Conservation (phyloP, 2,888 invertebrate genomes). For the Reticulitermes lucifugus region DNA sequence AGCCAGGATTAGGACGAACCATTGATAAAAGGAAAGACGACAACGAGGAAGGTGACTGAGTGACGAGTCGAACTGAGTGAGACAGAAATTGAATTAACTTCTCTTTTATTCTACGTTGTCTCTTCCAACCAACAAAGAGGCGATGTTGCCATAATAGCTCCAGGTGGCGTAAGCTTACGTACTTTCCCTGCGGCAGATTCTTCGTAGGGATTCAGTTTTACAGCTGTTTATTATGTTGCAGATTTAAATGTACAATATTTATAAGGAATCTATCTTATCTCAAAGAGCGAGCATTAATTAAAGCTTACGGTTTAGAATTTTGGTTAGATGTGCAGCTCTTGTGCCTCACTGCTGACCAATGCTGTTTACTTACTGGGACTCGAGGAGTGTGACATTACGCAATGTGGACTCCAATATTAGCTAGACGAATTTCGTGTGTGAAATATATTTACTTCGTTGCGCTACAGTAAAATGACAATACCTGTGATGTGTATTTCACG, state of each 20-base stretch:
- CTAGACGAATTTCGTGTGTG: background rate
- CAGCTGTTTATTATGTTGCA: background rate
- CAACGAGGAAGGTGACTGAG: constrained; percentile 19
- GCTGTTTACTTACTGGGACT: background rate
- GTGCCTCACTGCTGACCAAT: background rate
- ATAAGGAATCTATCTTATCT: background rate
- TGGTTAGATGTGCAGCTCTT: background rate
- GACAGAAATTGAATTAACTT: constrained; percentile 36
- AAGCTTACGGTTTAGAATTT: background rate
- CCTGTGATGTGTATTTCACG: background rate
- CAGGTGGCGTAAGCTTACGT: background rate
- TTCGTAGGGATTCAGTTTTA: background rate
- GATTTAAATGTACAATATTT: background rate
- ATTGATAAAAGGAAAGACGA: constrained; percentile 17
- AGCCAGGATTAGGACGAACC: constrained; percentile 29
- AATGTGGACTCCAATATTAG: background rate
- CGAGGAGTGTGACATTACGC: background rate
- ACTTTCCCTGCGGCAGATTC: background rate
- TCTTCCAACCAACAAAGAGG: constrained; percentile 15
- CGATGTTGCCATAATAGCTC: constrained; percentile 30
- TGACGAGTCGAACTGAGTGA: constrained; percentile 38
- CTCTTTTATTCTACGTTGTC: background rate
- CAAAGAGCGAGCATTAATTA: background rate
- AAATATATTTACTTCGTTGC: background rate
- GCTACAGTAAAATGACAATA: background rate